A percentile compares a stretch with the other conserved stretches of the same genome.
Evolutionary conservation across 2,113 vertebrate species (phyloP).

Genomic region (Sphyrna mokarran): DNA sequence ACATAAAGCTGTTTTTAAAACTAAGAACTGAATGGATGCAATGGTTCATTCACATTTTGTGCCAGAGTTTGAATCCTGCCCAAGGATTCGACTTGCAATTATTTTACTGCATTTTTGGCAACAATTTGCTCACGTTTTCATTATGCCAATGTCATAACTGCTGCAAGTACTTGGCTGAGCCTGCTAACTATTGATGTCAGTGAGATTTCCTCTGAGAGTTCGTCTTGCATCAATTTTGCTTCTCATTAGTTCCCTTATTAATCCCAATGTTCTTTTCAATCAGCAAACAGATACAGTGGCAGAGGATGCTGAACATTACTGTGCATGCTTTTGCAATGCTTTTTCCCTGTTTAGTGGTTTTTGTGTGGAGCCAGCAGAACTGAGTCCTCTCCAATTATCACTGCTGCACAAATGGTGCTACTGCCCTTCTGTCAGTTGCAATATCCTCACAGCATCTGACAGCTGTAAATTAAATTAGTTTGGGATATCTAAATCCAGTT

Average conservation of each 20-base stretch:
- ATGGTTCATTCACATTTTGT: background rate
- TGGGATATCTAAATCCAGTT: background rate
- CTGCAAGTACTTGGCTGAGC: background rate
- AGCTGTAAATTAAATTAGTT: slow-evolving; percentile 19
- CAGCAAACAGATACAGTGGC: background rate
- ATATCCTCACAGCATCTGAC: slow-evolving; percentile 1
- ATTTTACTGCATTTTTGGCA: background rate
- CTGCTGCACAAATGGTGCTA: slow-evolving; percentile 15
- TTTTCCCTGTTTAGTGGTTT: background rate
- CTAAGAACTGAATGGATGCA: background rate
- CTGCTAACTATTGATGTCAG: background rate
- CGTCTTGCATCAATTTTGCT: background rate
- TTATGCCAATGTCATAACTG: background rate
- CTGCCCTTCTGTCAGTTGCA: background rate
- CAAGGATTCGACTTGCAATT: background rate
- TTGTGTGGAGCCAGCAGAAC: background rate
- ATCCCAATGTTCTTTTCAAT: slow-evolving; percentile 12
- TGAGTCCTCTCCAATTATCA: background rate
- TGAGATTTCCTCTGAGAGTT: slow-evolving; percentile 20
- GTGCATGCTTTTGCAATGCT: background rate
- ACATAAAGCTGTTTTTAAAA: background rate
- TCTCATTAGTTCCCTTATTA: slow-evolving; percentile 11
- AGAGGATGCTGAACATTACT: background rate
- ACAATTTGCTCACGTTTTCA: background rate
- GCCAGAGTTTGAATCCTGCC: background rate